These are phyloP conservation scores for Hexactinellida sp. DNA, from an alignment of 37 sponge, comb jelly and placozoan genomes.

Conservation along the genomic window DNA sequence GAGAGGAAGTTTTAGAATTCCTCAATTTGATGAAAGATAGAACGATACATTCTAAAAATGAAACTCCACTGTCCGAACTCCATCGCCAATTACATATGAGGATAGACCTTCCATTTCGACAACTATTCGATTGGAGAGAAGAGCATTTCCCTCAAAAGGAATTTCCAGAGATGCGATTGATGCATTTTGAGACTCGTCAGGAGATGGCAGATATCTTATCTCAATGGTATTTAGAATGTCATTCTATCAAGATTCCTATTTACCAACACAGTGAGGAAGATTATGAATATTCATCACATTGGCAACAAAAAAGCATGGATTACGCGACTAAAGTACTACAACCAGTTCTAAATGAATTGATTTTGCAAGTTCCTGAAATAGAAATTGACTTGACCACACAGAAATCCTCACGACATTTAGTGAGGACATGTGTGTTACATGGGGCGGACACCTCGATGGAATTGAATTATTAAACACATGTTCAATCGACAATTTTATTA, in stretches of 20 bases:
- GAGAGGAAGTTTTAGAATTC: neutral
- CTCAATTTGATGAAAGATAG: neutral
- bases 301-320: neutral
- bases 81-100: neutral
- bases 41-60: neutral
- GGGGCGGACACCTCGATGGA: neutral
- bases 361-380: too few relatives aligned
- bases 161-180: neutral
- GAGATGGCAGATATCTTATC: neutral
- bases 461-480: neutral
- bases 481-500: neutral
- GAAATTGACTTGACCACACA: neutral
- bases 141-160: neutral
- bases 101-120: neutral
- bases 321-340: neutral
- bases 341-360: neutral
- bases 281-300: neutral
- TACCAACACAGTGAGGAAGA: neutral
- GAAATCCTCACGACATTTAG: neutral
- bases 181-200: neutral
- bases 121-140: neutral
- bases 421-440: neutral
- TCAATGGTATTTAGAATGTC: slow-evolving; percentile 4
- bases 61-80: neutral
- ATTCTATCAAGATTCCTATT: neutral